Conservation (phyloP, 2,888 invertebrate species). For the Cabera pusaria region DNA sequence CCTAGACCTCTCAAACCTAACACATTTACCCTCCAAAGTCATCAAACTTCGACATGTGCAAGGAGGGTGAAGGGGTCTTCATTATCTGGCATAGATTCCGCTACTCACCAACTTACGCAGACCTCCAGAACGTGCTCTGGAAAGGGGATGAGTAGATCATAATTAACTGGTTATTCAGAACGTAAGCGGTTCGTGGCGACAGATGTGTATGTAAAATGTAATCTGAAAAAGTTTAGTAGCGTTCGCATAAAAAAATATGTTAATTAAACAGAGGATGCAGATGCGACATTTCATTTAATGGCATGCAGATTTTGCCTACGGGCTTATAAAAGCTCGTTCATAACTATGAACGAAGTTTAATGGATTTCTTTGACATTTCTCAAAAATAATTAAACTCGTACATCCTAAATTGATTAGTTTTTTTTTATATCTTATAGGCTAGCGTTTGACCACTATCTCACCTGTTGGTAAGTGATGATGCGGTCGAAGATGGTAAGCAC, state of each 20-base stretch:
- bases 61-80: conserved; percentile 5
- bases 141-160: conserved; percentile 42
- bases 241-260: conserved; percentile 40
- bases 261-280: background rate
- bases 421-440: no score
- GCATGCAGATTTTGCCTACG: conserved; percentile 2
- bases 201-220: conserved; percentile 74
- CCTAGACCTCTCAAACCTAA: conserved; percentile 36
- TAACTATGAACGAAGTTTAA: background rate
- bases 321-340: background rate
- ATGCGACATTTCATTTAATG: conserved; percentile 3
- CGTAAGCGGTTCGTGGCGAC: conserved; percentile 71
- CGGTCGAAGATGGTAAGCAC: no score
- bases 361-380: conserved; percentile 1
- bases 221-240: conserved; percentile 66
- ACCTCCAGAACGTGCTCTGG: conserved; percentile 36
- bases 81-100: conserved; percentile 5
- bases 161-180: conserved; percentile 43
- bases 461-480: no score
- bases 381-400: no score
- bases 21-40: background rate
- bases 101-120: conserved; percentile 43
- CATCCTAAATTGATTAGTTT: no score
- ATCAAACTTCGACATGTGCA: background rate
- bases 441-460: no score